Evolutionary conservation across 2,888 invertebrate genomes (phyloP), one percentile per base, ranked within the genome.

Genomic region (Kryphioiulus occultus): DNA sequence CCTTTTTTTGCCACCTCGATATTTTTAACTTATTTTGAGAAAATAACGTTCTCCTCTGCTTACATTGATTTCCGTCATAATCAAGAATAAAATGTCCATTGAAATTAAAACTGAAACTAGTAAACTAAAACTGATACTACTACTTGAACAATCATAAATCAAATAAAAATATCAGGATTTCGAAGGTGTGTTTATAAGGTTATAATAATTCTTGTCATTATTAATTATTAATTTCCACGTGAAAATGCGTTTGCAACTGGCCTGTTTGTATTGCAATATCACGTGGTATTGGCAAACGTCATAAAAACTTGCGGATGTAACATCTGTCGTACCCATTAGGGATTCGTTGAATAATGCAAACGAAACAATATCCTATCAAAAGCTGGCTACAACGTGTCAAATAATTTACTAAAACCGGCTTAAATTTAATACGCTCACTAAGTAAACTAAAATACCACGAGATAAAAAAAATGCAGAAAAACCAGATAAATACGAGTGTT

Each of bases 361-460:
- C 17, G 30, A 78, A 78, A 68, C 22, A 53, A 68, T 68, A 68
- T 68, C 26, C 68, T 22, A 68, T 22, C 35, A 2, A 4, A 35
- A 4, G 22, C 26, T 78, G 3, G 78, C 15, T 32, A 78, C 30
- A 78, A 78, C 78, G 78, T 78, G 78, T 32, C 78, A 78, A 30
- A 78, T 78, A 78, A 78, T 32, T 78, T 78, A 78, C 78, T 78
- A 30, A 78, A 78, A 78, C 78, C 78, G 78, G 78, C 78, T 78
- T 78, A 78, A 78, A 78, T 78, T 78, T 78, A 78, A 78, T 78
- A 78, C 78, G 30, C 78, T 78, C 4, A 30, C 78, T 78, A 78
- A 78, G 26, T 78, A 78, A 78, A 30, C 30, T 78, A 78, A n/a
- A n/a, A 78, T 78, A 78, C 78, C 17, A 5, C 78, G 17, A 1